Conservation (phyloP, 2,888 invertebrate genomes). For the Priocnemis perturbator region DNA sequence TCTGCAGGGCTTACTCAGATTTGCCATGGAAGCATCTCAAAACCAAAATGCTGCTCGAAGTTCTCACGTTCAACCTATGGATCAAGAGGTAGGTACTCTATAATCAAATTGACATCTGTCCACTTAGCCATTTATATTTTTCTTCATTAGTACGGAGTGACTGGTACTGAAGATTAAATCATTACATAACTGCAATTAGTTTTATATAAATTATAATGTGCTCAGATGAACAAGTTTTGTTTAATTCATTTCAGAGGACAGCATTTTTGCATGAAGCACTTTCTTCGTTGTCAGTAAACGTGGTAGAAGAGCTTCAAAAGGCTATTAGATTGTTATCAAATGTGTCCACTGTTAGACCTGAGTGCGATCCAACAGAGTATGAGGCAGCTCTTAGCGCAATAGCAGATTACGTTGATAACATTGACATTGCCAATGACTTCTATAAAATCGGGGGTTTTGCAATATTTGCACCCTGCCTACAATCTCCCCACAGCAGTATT, state of each 20-base stretch:
- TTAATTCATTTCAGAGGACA: slow-evolving; percentile 77
- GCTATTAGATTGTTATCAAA: slow-evolving; percentile 79
- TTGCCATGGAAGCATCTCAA: slow-evolving; percentile 83
- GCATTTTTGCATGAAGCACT: slow-evolving; percentile 85
- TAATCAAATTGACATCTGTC: background rate
- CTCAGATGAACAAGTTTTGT: background rate
- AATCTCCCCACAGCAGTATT: slow-evolving; percentile 80
- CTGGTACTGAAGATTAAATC: background rate
- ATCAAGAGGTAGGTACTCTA: slow-evolving; percentile 79
- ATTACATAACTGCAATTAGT: too few relatives aligned
- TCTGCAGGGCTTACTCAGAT: slow-evolving; percentile 81
- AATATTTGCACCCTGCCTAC: slow-evolving; percentile 82
- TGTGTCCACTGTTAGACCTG: slow-evolving; percentile 75
- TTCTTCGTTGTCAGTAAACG: slow-evolving; percentile 82
- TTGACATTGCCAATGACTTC: slow-evolving; percentile 90
- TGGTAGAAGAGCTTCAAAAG: slow-evolving; percentile 81
- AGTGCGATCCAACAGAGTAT: slow-evolving; percentile 79
- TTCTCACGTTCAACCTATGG: slow-evolving; percentile 77
- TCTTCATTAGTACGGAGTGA: background rate
- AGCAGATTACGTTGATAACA: slow-evolving; percentile 82
- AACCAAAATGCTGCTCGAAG: slow-evolving; percentile 78
- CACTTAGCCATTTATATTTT: background rate
- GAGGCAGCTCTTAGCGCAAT: slow-evolving; percentile 82
- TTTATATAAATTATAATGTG: background rate
- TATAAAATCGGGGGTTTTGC: slow-evolving; percentile 89